Base-by-base conservation (phyloP, 2,797 vertebrate genomes). In the Pseudochromis fuscus region DNA sequence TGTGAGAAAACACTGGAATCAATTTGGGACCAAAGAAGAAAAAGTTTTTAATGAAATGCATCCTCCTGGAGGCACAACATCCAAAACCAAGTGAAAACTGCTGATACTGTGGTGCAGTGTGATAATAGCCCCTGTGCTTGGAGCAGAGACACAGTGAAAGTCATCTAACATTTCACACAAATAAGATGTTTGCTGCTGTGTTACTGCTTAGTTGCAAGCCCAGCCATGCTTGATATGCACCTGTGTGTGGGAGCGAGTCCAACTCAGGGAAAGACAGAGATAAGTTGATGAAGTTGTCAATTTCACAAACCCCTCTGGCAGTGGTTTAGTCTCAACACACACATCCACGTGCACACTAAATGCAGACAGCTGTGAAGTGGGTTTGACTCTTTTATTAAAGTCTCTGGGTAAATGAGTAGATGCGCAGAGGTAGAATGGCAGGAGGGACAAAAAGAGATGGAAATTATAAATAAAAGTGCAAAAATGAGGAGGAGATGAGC, bases 171-270 rank as follows among this genome's bases (percentile, higher is more conserved):
- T 88, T 86, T 72, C 81, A 66, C 63, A 56, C 55, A 84, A 82
- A 88, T 79, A 61, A 83, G 79, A 72, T 79, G 86, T 83, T 84
- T 89, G 70, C 76, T 82, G 59, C 71, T 75, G 30, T 74, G 66
- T 74, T 64, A 74, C 79, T 66, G 72, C 64, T 79, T 10, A 60
- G 25, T 71, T 89, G 66, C 89, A 87, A 77, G 87, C 80, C 79
- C 83, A 76, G 87, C 81, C 86, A 79, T 60, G 88, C 64, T 87
- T 28, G 56, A 81, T 79, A 53, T 79, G 58, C 77, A 84, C 72
- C 75, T 85, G 83, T 61, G 49, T 72, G 73, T 64, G 44, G 19
- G 28, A 51, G 30, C 31, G 48, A 62, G 19, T 21, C 12, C 25
- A 18, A 48, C 31, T 63, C 31, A 10, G 15, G 31, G 50, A 21